These are phyloP conservation scores for Drosophila acutilabella DNA, from an alignment of 2,888 invertebrate genomes.

Conservation along the genomic window DNA sequence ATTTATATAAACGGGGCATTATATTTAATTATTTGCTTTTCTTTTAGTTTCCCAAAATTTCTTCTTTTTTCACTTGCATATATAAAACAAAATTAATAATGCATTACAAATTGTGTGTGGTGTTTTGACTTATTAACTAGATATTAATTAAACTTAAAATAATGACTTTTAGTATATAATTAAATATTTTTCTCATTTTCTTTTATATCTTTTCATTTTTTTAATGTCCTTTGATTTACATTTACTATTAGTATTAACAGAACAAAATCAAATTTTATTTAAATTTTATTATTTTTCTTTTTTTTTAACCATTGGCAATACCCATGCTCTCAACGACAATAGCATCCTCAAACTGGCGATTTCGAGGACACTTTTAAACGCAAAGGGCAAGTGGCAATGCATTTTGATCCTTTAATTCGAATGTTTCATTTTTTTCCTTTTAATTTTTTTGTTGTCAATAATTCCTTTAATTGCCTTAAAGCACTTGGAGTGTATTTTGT, in stretches of 20 bases:
- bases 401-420: constrained; percentile 67
- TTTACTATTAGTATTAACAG: constrained; percentile 75
- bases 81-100: constrained; percentile 75
- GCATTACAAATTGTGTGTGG: constrained; percentile 73
- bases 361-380: constrained; percentile 62
- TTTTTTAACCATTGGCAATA: constrained; percentile 44
- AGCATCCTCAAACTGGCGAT: constrained; percentile 83
- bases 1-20: constrained; percentile 77
- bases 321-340: constrained; percentile 27
- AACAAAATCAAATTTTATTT: constrained; percentile 71
- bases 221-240: constrained; percentile 60
- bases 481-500: constrained; percentile 80
- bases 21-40: constrained; percentile 43
- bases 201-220: constrained; percentile 20
- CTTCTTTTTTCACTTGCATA: constrained; percentile 62
- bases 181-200: constrained; percentile 69
- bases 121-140: constrained; percentile 64
- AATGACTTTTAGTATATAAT: constrained; percentile 85
- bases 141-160: constrained; percentile 83
- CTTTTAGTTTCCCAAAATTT: constrained; percentile 53
- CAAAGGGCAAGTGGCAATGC: constrained; percentile 1
- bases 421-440: constrained; percentile 56
- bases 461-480: constrained; percentile 74
- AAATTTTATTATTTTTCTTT: constrained; percentile 45
- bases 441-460: constrained; percentile 52